Percentiles rank a stretch among this genome's conserved stretches.
Evolutionary conservation across 37 sponge, comb jelly and placozoan genomes (phyloP).

Genomic region (Aplysina aerophoba): DNA sequence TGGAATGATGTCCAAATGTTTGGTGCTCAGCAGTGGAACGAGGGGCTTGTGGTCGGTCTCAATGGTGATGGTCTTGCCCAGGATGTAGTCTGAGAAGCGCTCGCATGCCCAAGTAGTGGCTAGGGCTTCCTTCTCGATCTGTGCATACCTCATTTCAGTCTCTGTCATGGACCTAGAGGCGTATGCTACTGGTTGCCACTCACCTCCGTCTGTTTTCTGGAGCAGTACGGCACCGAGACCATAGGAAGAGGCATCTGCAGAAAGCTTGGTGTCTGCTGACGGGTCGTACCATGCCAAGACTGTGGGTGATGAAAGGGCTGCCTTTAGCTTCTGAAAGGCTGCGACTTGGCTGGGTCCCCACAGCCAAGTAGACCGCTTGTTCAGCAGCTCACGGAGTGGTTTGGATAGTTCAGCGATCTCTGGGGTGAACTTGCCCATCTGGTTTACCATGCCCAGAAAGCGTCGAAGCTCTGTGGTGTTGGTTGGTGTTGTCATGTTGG

Average conservation of each 20-base stretch:
- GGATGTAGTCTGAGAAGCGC: slow-evolving; percentile 39
- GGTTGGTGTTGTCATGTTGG: slow-evolving; percentile 21
- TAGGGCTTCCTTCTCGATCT: slow-evolving; percentile 53
- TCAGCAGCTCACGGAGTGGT: slow-evolving; percentile 40
- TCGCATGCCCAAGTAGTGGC: slow-evolving; percentile 42
- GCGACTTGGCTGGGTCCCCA: slow-evolving; percentile 36
- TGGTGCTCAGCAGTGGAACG: slow-evolving; percentile 19
- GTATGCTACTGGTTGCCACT: slow-evolving; percentile 49
- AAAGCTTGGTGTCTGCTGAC: slow-evolving; percentile 1
- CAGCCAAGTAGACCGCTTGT: slow-evolving; percentile 9
- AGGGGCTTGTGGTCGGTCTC: slow-evolving; percentile 43
- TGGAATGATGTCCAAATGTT: slow-evolving; percentile 22
- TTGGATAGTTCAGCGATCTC: slow-evolving; percentile 27
- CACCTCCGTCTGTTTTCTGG: slow-evolving; percentile 24
- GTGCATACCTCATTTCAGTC: slow-evolving; percentile 29
- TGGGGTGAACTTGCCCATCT: slow-evolving; percentile 37
- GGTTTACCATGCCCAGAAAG: slow-evolving; percentile 53
- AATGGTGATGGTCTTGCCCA: slow-evolving; percentile 5
- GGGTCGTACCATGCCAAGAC: slow-evolving; percentile 50
- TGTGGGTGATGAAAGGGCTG: slow-evolving; percentile 14
- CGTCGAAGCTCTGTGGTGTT: slow-evolving; percentile 9
- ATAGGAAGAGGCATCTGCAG: slow-evolving; percentile 48
- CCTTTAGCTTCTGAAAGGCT: slow-evolving; percentile 45
- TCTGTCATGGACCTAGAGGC: slow-evolving; percentile 41
- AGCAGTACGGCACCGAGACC: slow-evolving; percentile 58